Percentiles rank a stretch among this genome's conserved stretches.
Conservation (phyloP, 2,797 vertebrate species). For the Sciurus vulgaris region DNA sequence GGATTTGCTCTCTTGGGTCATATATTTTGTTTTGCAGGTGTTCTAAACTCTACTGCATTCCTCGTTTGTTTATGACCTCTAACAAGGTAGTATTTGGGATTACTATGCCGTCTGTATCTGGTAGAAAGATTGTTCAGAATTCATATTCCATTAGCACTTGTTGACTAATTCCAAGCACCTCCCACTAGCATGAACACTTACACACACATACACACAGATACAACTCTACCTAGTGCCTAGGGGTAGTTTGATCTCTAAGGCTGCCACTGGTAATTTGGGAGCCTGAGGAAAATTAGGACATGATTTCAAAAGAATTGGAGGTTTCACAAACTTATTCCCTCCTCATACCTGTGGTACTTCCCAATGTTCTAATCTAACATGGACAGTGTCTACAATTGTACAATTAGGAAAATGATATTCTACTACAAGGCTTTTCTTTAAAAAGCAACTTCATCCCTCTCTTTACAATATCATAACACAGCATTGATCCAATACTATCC, state of each 20-base stretch:
- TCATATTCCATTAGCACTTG: not conserved
- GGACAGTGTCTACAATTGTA: not conserved
- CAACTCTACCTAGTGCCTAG: too few relatives aligned
- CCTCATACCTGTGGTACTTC: not conserved
- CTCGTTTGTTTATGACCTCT: not conserved
- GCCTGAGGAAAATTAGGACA: not conserved
- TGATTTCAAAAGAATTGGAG: not conserved
- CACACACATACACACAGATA: not conserved
- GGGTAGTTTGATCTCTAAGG: not conserved
- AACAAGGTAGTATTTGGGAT: not conserved
- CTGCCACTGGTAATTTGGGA: not conserved
- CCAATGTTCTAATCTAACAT: not conserved
- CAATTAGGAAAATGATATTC: constrained; percentile 37
- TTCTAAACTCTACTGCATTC: not conserved
- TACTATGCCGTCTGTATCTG: not conserved
- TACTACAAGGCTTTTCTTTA: not conserved
- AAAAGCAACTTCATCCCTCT: not conserved
- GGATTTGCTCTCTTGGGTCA: not conserved
- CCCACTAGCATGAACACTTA: not conserved
- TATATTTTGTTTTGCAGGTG: not conserved
- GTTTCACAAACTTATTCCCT: not conserved
- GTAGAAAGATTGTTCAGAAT: not conserved
- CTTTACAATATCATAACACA: not conserved
- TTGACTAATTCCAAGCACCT: not conserved
- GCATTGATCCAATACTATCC: not conserved